Percentiles rank a stretch among this genome's conserved stretches.
These are phyloP conservation scores for Gadopsis marmoratus DNA, from an alignment of 2,797 vertebrate species.

Conservation along the genomic window DNA sequence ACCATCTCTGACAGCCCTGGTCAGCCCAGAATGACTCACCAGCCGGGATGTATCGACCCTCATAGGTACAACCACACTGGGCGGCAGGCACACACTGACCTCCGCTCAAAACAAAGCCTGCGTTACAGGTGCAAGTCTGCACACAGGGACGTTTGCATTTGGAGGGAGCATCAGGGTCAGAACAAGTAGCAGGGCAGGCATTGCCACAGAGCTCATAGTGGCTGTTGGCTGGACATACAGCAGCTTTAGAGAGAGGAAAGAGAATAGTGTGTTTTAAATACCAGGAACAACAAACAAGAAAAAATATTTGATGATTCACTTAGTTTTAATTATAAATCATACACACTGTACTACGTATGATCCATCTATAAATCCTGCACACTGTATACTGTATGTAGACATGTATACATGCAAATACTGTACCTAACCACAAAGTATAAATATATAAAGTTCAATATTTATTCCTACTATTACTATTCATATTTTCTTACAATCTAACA, in stretches of 20 bases:
- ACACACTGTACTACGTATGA: too few relatives aligned
- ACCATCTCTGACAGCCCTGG: conserved; percentile 65
- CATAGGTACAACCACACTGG: conserved; percentile 78
- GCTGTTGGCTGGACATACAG: conserved; percentile 80
- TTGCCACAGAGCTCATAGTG: conserved; percentile 81
- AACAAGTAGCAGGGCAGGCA: conserved; percentile 83
- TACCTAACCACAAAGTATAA: not conserved
- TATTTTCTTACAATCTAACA: not conserved
- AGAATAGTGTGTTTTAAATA: not conserved
- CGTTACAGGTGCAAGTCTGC: conserved; percentile 80
- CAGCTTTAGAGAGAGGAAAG: conserved; percentile 58
- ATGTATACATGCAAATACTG: not conserved
- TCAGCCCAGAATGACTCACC: conserved; percentile 79
- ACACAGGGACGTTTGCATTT: conserved; percentile 78
- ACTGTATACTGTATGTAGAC: too few relatives aligned
- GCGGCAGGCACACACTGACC: conserved; percentile 61
- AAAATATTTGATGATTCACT: not conserved
- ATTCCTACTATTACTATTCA: not conserved
- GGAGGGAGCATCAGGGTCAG: conserved; percentile 59
- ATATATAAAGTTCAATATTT: not conserved
- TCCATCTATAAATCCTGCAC: too few relatives aligned
- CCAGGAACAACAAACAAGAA: not conserved
- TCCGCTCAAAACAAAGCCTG: conserved; percentile 78
- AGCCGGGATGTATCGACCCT: conserved; percentile 71
- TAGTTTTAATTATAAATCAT: not conserved